These are phyloP conservation scores for Diachrysia chrysitis DNA, from an alignment of 2,888 invertebrate species.

Conservation along the genomic window DNA sequence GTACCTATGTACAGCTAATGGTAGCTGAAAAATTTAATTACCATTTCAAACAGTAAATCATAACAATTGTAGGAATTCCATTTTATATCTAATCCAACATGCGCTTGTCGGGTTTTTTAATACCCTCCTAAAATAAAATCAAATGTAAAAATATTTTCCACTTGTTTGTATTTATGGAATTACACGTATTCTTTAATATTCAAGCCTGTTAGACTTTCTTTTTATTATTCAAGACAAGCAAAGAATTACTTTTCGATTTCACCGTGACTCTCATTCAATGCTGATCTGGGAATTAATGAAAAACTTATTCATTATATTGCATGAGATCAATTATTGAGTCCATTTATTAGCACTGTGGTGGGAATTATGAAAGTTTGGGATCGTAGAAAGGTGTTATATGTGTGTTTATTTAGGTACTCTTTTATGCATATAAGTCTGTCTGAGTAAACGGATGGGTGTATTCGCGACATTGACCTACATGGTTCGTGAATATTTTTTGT, in stretches of 20 bases:
- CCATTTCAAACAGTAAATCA: too few relatives aligned
- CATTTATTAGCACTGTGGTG: conserved; percentile 27
- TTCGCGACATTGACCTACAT: conserved; percentile 7
- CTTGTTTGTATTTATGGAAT: conserved; percentile 20
- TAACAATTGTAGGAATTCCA: not conserved
- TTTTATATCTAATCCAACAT: not conserved
- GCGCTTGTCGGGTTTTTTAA: conserved; percentile 26
- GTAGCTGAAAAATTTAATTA: too few relatives aligned
- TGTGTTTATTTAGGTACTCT: too few relatives aligned
- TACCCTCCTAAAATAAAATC: conserved; percentile 23
- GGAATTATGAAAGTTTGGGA: conserved; percentile 43
- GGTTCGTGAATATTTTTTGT: not conserved
- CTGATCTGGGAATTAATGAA: conserved; percentile 40
- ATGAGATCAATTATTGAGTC: conserved; percentile 45
- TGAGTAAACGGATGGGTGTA: not conserved
- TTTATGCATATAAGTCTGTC: not conserved
- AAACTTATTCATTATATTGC: conserved; percentile 45
- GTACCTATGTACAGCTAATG: too few relatives aligned
- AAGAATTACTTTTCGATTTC: conserved; percentile 47
- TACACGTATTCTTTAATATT: conserved; percentile 34
- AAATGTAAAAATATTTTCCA: conserved; percentile 22
- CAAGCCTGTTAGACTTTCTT: conserved; percentile 20
- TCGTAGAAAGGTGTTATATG: conserved; percentile 11
- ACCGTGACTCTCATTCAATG: conserved; percentile 50
- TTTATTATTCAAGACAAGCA: conserved; percentile 48